Evolutionary conservation across 2,888 invertebrate species (phyloP).

Genomic region (Ochropleura leucogaster): DNA sequence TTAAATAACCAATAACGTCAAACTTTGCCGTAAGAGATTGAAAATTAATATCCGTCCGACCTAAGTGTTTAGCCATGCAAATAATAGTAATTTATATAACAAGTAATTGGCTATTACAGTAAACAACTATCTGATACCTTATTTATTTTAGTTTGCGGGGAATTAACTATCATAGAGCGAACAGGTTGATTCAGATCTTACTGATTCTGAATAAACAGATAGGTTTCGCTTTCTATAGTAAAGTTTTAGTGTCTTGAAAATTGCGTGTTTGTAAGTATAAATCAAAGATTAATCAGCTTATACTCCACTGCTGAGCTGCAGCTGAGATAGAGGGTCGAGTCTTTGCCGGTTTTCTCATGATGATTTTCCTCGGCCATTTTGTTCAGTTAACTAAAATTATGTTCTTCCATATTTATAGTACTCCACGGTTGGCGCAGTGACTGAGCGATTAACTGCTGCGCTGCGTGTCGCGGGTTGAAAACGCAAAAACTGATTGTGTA

Average conservation of each 20-base stretch:
- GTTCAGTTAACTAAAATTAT: background rate
- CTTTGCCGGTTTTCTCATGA: background rate
- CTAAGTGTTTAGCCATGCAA: slow-evolving; percentile 45
- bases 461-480: too few species aligned
- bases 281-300: too few species aligned
- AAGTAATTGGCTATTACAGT: slow-evolving; percentile 58
- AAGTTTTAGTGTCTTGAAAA: background rate
- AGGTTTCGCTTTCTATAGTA: background rate
- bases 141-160: slow-evolving; percentile 61
- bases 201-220: background rate
- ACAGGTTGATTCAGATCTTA: slow-evolving; percentile 10
- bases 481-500: too few species aligned
- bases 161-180: slow-evolving; percentile 17
- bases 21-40: slow-evolving; percentile 41
- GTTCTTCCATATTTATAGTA: background rate
- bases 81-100: slow-evolving; percentile 54
- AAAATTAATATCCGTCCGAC: slow-evolving; percentile 54
- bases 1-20: slow-evolving; percentile 35
- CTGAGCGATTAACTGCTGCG: too few species aligned
- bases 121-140: slow-evolving; percentile 67
- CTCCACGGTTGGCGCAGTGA: too few species aligned
- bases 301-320: too few species aligned
- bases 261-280: too few species aligned
- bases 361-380: background rate
- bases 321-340: too few species aligned